phyloP scores from a whole-genome alignment of 1,140 invertebrate genomes.

The Drosophila nigrodunni region DNA sequence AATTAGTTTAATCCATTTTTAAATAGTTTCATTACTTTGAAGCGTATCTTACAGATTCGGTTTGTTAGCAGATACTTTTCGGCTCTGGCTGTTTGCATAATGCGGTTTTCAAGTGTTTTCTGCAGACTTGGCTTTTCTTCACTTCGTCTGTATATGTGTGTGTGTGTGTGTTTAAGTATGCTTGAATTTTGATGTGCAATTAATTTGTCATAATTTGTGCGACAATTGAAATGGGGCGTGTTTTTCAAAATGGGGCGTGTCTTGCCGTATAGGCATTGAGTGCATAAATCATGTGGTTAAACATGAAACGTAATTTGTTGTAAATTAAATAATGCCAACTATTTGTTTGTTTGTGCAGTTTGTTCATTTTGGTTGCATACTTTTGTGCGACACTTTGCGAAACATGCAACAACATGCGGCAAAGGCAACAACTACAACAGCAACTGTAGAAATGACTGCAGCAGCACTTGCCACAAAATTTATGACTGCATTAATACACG shows the following conservation, averaged over 20 bases:
- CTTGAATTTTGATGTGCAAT: slow-evolving; percentile 49
- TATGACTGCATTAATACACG: slow-evolving; percentile 70
- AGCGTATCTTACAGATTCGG: neutral
- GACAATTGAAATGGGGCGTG: slow-evolving; percentile 53
- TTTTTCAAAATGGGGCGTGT: neutral
- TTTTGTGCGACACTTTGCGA: slow-evolving; percentile 50
- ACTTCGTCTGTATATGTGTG: neutral
- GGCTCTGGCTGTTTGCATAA: slow-evolving; percentile 2
- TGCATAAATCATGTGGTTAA: slow-evolving; percentile 79
- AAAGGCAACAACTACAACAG: slow-evolving; percentile 38
- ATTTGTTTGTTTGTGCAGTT: slow-evolving; percentile 59
- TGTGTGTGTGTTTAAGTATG: slow-evolving; percentile 14
- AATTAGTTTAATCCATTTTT: neutral
- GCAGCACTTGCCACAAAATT: slow-evolving; percentile 71
- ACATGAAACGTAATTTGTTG: slow-evolving; percentile 79
- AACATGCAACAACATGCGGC: slow-evolving; percentile 56
- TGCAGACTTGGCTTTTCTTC: neutral
- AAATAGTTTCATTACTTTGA: neutral
- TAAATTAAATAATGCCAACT: slow-evolving; percentile 77
- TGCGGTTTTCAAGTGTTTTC: slow-evolving; percentile 7
- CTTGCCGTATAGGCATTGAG: slow-evolving; percentile 10
- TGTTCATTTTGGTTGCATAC: slow-evolving; percentile 57
- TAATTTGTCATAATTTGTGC: slow-evolving; percentile 75
- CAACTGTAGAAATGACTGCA: slow-evolving; percentile 42
- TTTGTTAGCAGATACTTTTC: neutral